Evolutionary conservation across 2,113 vertebrate species (phyloP).

Genomic region (Plecotus auritus): DNA sequence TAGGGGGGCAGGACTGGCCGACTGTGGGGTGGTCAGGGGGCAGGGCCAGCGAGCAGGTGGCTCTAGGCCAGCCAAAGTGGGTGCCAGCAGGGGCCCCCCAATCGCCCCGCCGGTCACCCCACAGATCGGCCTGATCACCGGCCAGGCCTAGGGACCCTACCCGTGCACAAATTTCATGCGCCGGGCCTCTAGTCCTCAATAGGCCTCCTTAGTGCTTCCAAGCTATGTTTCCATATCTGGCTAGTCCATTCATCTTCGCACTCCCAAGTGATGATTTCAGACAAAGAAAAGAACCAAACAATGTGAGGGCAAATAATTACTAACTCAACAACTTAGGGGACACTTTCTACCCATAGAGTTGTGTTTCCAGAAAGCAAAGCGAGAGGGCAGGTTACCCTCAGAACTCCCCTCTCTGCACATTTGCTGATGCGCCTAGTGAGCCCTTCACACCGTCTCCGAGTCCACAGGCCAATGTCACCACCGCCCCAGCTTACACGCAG

Average conservation of each 20-base stretch:
- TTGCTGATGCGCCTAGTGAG: background rate
- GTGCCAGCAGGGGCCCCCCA: too few species aligned
- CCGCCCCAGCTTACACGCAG: fast-evolving
- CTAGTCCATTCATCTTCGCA: background rate
- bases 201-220: background rate
- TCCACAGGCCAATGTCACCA: background rate
- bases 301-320: background rate
- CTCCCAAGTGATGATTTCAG: background rate
- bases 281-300: background rate
- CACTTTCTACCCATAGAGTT: background rate
- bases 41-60: too few species aligned
- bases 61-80: too few species aligned
- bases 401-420: background rate
- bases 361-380: background rate
- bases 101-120: too few species aligned
- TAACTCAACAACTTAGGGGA: background rate
- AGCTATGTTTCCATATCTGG: background rate
- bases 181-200: too few species aligned
- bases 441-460: fast-evolving
- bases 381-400: background rate
- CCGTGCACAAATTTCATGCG: too few species aligned
- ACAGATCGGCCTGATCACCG: too few species aligned
- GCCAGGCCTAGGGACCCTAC: too few species aligned
- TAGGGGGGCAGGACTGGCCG: too few species aligned
- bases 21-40: too few species aligned